Evolutionary conservation across 2,113 vertebrate genomes (phyloP).

Genomic region (Hepsetus odoe): DNA sequence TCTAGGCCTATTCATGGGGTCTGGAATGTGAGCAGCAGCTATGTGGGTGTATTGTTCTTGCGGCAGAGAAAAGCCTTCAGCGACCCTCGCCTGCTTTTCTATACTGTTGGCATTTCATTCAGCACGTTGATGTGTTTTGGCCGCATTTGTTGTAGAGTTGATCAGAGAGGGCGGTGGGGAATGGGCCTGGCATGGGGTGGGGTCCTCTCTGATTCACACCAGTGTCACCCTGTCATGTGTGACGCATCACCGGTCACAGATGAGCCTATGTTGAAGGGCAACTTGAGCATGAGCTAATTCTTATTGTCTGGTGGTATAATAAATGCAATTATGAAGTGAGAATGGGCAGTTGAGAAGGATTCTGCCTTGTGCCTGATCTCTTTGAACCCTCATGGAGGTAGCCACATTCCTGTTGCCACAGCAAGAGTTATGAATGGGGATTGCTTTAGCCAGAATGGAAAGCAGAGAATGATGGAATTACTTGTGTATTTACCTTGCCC

Average conservation of each 20-base stretch:
- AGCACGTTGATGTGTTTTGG: conserved; percentile 36
- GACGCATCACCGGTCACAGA: conserved; percentile 38
- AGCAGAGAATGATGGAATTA: conserved; percentile 34
- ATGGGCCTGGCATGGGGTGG: background rate
- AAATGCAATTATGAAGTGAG: conserved; percentile 29
- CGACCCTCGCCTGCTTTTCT: conserved; percentile 43
- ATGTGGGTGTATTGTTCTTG: conserved; percentile 64
- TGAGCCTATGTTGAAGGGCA: conserved; percentile 36
- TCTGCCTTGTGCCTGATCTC: conserved; percentile 40
- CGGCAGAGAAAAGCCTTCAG: conserved; percentile 48
- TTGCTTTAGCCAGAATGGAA: conserved; percentile 21
- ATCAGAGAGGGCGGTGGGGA: background rate
- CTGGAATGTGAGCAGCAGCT: conserved; percentile 62
- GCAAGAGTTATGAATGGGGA: conserved; percentile 40
- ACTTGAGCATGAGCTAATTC: conserved; percentile 43
- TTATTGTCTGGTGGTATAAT: conserved; percentile 42
- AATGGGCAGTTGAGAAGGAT: conserved; percentile 18
- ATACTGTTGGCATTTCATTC: conserved; percentile 57
- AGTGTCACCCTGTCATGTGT: conserved; percentile 47
- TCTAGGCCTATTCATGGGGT: conserved; percentile 50
- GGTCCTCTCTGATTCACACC: conserved; percentile 37
- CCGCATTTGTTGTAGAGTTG: conserved; percentile 40
- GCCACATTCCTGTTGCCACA: conserved; percentile 47
- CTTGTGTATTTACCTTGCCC: conserved; percentile 37
- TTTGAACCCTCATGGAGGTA: conserved; percentile 23